A percentile compares a stretch with the other conserved stretches of the same genome.
phyloP scores from a whole-genome alignment of 2,797 vertebrate species.

The Fratercula arctica region DNA sequence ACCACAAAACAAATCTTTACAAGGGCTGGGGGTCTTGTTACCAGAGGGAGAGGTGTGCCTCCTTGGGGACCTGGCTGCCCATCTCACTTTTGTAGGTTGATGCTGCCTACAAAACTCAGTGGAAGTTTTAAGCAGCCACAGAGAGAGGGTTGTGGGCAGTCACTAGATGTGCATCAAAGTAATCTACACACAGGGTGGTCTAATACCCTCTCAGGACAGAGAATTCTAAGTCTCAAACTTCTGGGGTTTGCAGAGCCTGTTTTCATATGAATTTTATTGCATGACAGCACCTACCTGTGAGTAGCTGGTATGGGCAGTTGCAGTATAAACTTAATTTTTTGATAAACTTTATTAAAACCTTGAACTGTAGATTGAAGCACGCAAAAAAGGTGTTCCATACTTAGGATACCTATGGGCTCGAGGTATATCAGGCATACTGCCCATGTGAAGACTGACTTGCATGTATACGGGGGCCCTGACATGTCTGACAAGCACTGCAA shows the following conservation, averaged over 20 bases:
- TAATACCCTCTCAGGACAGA: not conserved
- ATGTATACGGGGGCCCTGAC: accelerated
- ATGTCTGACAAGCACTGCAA: not conserved
- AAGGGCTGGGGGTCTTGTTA: not conserved
- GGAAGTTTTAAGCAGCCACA: not conserved
- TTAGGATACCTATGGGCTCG: not conserved
- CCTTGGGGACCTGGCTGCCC: not conserved
- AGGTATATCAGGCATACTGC: not conserved
- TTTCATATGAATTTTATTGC: not conserved
- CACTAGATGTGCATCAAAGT: not conserved
- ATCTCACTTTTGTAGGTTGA: not conserved
- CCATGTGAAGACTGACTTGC: not conserved
- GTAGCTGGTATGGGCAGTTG: not conserved
- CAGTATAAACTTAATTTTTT: not conserved
- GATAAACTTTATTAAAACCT: not conserved
- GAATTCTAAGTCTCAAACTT: not conserved
- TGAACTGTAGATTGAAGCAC: accelerated
- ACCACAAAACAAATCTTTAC: not conserved
- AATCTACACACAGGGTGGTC: not conserved
- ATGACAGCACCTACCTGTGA: not conserved
- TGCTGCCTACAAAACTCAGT: not conserved
- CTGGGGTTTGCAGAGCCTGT: not conserved
- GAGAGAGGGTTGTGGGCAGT: not conserved
- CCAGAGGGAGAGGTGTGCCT: not conserved
- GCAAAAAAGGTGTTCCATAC: not conserved